Conservation (phyloP, 2,888 invertebrate genomes). For the Dusona sp. region DNA sequence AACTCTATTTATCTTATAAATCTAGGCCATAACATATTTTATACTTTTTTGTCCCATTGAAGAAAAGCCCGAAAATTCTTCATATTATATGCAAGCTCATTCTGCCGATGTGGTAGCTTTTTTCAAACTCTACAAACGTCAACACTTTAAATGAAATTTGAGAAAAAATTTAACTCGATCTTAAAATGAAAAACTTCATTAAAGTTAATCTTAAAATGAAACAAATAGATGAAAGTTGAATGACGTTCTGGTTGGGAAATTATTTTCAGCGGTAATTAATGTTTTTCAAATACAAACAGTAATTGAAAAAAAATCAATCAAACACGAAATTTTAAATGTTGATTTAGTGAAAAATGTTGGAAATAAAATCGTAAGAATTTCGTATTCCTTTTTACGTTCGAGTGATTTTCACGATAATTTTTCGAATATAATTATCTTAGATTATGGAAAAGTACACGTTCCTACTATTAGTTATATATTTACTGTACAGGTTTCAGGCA, state of each 20-base stretch:
- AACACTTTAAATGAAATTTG: neutral
- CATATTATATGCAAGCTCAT: neutral
- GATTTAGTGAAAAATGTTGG: too few species aligned
- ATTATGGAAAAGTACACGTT: conserved; percentile 22
- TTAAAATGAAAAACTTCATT: neutral
- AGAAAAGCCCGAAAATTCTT: neutral
- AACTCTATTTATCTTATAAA: neutral
- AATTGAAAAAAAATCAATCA: too few species aligned
- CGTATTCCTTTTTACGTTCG: too few species aligned
- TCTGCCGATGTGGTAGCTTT: neutral
- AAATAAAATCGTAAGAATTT: too few species aligned
- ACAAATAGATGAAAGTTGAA: too few species aligned
- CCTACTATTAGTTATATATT: conserved; percentile 7
- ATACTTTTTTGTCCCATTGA: neutral
- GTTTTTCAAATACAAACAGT: too few species aligned
- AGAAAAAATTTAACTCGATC: neutral
- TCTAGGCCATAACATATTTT: neutral
- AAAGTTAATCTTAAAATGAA: neutral
- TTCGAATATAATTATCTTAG: neutral
- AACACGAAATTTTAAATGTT: too few species aligned
- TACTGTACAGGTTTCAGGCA: conserved; percentile 12
- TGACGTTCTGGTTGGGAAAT: too few species aligned
- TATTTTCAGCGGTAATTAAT: too few species aligned
- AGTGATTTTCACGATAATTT: neutral
- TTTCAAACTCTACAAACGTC: neutral